Percentiles rank a stretch among this genome's conserved stretches.
Evolutionary conservation across 2,113 vertebrate genomes (phyloP).

Genomic region (Erinaceus europaeus): DNA sequence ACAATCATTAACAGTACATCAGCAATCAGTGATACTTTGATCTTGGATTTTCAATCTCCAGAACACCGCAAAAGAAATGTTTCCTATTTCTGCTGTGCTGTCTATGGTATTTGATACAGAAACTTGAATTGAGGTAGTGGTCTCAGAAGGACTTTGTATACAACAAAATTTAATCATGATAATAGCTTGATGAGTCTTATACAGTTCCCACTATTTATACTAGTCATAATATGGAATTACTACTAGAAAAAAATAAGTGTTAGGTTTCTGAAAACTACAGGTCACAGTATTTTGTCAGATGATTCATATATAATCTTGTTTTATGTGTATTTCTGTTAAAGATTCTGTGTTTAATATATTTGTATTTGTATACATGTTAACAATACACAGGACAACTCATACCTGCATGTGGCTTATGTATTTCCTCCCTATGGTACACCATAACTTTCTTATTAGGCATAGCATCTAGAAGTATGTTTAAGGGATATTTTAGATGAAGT

Average conservation of each 20-base stretch:
- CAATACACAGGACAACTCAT: background rate
- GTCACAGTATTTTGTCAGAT: background rate
- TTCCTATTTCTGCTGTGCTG: background rate
- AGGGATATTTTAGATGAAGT: background rate
- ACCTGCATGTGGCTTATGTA: background rate
- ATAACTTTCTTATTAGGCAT: too few species aligned
- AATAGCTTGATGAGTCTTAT: background rate
- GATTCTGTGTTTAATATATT: background rate
- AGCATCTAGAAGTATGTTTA: background rate
- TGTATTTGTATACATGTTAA: background rate
- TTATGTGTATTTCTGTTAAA: background rate
- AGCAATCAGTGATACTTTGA: background rate
- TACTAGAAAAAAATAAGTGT: background rate
- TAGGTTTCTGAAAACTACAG: background rate
- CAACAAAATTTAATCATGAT: background rate
- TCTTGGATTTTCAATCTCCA: background rate
- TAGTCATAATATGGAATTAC: background rate
- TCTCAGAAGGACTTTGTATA: background rate
- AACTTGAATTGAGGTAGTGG: background rate
- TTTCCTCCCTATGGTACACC: background rate
- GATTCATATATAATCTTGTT: background rate
- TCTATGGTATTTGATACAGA: background rate
- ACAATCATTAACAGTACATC: background rate
- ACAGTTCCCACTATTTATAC: background rate
- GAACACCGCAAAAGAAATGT: background rate